A percentile compares a stretch with the other conserved stretches of the same genome.
These are phyloP conservation scores for Halichondria panicea DNA, from an alignment of 37 sponge, comb jelly and placozoan species.

Conservation along the genomic window DNA sequence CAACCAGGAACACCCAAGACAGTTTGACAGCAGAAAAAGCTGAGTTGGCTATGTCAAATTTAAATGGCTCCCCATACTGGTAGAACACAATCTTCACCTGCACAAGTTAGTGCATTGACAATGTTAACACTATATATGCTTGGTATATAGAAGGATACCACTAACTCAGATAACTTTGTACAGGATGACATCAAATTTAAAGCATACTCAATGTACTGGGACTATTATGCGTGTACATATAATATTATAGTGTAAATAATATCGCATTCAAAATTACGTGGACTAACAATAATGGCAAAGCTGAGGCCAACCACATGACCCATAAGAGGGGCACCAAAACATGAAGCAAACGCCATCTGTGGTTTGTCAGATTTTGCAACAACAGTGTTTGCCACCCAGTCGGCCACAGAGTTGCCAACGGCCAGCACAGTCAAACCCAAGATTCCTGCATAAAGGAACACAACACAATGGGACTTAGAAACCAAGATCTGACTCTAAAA, in stretches of 20 bases:
- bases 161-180: background rate
- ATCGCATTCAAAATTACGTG: too few relatives aligned
- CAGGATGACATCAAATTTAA: too few relatives aligned
- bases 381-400: slow-evolving; percentile 90
- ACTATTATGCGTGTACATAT: too few relatives aligned
- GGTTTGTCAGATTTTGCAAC: slow-evolving; percentile 87
- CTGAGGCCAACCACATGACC: slow-evolving; percentile 90
- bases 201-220: too few relatives aligned
- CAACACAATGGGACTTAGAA: background rate
- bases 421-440: slow-evolving; percentile 90
- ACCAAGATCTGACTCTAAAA: too few relatives aligned
- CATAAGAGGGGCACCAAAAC: slow-evolving; percentile 89
- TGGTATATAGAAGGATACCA: background rate
- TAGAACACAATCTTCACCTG: slow-evolving; percentile 68
- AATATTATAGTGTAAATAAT: too few relatives aligned
- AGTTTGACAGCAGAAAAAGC: slow-evolving; percentile 70
- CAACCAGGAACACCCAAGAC: slow-evolving; percentile 86
- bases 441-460: slow-evolving; percentile 55
- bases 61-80: slow-evolving; percentile 55
- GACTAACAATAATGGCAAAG: slow-evolving; percentile 79
- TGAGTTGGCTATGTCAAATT: slow-evolving; percentile 48
- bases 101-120: background rate
- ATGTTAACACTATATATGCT: background rate
- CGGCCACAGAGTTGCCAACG: slow-evolving; percentile 87
- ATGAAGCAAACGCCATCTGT: slow-evolving; percentile 89